These are phyloP conservation scores for Polypterus senegalus DNA, from an alignment of 2,113 vertebrate genomes.

Conservation along the genomic window DNA sequence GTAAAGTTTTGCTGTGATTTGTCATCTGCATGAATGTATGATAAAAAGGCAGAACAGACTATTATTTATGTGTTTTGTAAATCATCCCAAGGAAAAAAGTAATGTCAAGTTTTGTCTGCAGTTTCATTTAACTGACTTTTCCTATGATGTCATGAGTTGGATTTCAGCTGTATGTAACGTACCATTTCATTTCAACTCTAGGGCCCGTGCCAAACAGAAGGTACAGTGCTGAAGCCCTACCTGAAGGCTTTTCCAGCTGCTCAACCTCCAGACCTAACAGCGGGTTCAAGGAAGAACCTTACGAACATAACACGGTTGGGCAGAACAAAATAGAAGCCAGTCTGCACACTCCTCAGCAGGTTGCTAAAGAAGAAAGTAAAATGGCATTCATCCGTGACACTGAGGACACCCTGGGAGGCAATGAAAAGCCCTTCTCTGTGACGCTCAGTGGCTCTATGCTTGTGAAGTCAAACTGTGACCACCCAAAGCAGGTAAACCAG, in stretches of 20 bases:
- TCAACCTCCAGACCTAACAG: conserved; percentile 29
- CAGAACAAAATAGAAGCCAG: conserved; percentile 31
- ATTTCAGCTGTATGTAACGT: conserved; percentile 4
- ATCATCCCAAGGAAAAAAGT: no score
- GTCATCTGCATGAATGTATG: no score
- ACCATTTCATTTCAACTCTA: conserved; percentile 17
- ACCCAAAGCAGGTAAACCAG: conserved; percentile 41
- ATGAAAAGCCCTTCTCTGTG: conserved; percentile 31
- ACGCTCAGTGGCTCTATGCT: conserved; percentile 37
- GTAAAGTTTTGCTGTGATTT: no score
- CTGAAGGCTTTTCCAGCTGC: conserved; percentile 42
- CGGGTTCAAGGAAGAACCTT: conserved; percentile 57
- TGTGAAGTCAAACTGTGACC: conserved; percentile 50
- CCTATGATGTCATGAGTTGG: conserved; percentile 9
- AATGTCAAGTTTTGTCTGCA: neutral
- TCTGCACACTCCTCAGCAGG: conserved; percentile 28
- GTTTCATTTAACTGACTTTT: conserved; percentile 7
- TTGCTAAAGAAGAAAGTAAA: conserved; percentile 45
- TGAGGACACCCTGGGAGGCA: conserved; percentile 25
- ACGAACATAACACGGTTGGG: conserved; percentile 30
- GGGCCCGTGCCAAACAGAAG: conserved; percentile 32
- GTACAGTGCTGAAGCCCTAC: conserved; percentile 34
- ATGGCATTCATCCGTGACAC: conserved; percentile 34
- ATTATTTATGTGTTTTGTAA: no score
- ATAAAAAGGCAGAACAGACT: no score